phyloP scores from a whole-genome alignment of 1,140 invertebrate genomes.

The Dendrolimus punctatus region DNA sequence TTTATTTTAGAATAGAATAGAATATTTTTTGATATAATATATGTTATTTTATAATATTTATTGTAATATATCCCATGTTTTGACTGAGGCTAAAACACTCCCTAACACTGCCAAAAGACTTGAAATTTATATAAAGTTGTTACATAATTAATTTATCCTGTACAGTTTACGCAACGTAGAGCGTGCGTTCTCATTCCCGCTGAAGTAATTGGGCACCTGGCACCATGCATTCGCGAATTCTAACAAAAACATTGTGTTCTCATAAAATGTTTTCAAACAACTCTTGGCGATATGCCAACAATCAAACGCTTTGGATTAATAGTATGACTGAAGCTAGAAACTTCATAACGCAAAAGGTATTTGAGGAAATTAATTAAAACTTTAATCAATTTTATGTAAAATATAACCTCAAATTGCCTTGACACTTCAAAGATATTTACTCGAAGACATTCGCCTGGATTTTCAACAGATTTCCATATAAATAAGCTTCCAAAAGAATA shows the following conservation, averaged over 20 bases:
- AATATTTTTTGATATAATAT: too few species aligned
- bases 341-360: slow-evolving; percentile 7
- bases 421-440: slow-evolving; percentile 1
- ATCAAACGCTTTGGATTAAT: not conserved
- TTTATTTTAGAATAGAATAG: too few species aligned
- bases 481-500: not conserved
- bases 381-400: slow-evolving; percentile 4
- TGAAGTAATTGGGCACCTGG: slow-evolving; percentile 24
- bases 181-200: slow-evolving; percentile 19
- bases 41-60: too few species aligned
- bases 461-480: not conserved
- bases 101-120: slow-evolving; percentile 12
- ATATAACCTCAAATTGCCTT: slow-evolving; percentile 22
- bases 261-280: slow-evolving; percentile 51
- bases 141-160: slow-evolving; percentile 30
- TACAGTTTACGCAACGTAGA: slow-evolving; percentile 28
- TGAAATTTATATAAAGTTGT: slow-evolving; percentile 24
- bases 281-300: slow-evolving; percentile 38
- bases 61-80: too few species aligned
- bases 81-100: too few species aligned
- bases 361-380: slow-evolving; percentile 4
- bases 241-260: slow-evolving; percentile 39
- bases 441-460: not conserved
- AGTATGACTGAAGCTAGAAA: slow-evolving; percentile 2
- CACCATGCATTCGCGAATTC: slow-evolving; percentile 16